Evolutionary conservation across 1,140 invertebrate genomes (phyloP).

Genomic region (Pseudomyrmex dendroicus): DNA sequence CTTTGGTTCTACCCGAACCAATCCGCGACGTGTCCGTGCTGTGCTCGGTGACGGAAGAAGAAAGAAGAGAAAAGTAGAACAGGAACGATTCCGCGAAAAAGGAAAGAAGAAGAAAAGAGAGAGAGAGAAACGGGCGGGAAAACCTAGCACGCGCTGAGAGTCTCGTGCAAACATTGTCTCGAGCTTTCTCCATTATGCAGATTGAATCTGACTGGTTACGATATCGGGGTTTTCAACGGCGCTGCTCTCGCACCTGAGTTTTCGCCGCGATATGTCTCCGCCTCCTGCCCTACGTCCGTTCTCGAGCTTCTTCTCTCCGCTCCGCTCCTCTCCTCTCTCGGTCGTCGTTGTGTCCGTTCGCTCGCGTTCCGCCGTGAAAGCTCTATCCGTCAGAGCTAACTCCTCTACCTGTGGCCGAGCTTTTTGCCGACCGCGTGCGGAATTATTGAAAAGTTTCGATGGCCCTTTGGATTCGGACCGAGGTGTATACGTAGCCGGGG

Average conservation of each 20-base stretch:
- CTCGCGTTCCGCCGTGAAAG: constrained; percentile 14
- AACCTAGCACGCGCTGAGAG: constrained; percentile 46
- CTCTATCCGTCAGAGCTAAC: constrained; percentile 11
- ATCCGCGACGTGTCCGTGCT: constrained; percentile 37
- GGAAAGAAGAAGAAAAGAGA: constrained; percentile 24
- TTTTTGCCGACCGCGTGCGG: constrained; percentile 37
- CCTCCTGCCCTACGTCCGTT: constrained; percentile 44
- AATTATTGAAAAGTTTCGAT: constrained; percentile 73
- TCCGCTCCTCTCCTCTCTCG: not conserved
- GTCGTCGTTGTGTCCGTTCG: not conserved
- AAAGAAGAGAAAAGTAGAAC: constrained; percentile 20
- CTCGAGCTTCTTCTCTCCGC: constrained; percentile 9
- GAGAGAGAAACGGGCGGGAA: constrained; percentile 14
- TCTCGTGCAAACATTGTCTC: constrained; percentile 83
- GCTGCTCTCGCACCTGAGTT: constrained; percentile 63
- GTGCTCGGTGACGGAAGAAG: not conserved
- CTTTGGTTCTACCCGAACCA: constrained; percentile 75
- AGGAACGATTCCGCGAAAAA: not conserved
- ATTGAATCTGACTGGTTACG: constrained; percentile 83
- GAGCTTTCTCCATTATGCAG: constrained; percentile 84
- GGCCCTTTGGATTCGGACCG: constrained; percentile 37
- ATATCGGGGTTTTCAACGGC: constrained; percentile 72
- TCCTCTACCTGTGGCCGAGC: constrained; percentile 26
- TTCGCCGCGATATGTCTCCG: constrained; percentile 60
- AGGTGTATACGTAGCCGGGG: constrained; percentile 28